Conservation (phyloP, 2,888 invertebrate species). For the Drosophila mettleri region DNA sequence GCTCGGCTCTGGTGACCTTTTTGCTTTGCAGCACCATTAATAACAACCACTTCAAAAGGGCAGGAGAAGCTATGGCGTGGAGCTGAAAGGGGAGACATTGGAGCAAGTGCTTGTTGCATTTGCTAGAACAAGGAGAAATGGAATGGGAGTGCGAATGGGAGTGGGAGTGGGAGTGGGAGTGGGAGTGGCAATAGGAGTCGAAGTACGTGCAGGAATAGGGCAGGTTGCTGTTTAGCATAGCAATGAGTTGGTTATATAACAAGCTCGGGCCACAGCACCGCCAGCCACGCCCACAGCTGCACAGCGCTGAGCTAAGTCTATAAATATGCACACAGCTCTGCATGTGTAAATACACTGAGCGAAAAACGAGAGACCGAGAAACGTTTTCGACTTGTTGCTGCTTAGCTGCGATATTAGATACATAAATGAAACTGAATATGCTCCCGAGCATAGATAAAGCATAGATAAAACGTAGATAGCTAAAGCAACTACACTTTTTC, state of each 20-base stretch:
- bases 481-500: not conserved
- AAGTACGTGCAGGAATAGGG: not conserved
- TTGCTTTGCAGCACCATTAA: slow-evolving; percentile 34
- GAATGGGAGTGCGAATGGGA: not conserved
- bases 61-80: not conserved
- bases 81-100: slow-evolving; percentile 5
- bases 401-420: no score
- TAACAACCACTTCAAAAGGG: slow-evolving; percentile 26
- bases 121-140: slow-evolving; percentile 14
- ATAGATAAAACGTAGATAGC: no score
- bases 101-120: slow-evolving; percentile 60
- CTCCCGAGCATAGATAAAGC: not conserved
- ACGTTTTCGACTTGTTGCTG: no score
- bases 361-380: not conserved
- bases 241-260: slow-evolving; percentile 44
- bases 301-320: slow-evolving; percentile 8
- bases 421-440: no score
- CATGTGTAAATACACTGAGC: slow-evolving; percentile 5
- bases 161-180: not conserved
- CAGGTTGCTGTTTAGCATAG: slow-evolving; percentile 20
- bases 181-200: not conserved
- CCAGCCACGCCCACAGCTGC: slow-evolving; percentile 24
- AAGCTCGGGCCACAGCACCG: slow-evolving; percentile 7
- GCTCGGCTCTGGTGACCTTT: slow-evolving; percentile 26
- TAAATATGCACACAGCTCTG: slow-evolving; percentile 3